phyloP scores from a whole-genome alignment of 2,113 vertebrate species.

The Genyomyrus donnyi region DNA sequence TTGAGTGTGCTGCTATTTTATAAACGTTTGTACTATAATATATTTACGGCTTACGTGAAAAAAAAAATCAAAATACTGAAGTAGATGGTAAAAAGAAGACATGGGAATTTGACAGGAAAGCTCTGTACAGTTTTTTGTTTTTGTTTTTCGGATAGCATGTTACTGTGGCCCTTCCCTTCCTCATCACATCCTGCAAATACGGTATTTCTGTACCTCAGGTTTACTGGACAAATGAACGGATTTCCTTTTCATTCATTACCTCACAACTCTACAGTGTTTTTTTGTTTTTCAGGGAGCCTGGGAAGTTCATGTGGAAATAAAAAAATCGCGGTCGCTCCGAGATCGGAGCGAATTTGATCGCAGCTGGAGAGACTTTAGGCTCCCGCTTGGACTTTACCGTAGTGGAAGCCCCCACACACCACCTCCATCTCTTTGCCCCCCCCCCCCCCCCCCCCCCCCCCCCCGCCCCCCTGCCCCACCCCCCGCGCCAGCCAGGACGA shows the following conservation, averaged over 20 bases:
- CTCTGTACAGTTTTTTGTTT: slow-evolving; percentile 67
- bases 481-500: too few species aligned
- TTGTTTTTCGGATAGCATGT: slow-evolving; percentile 63
- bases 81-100: slow-evolving; percentile 84
- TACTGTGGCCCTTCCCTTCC: slow-evolving; percentile 56
- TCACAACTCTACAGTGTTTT: slow-evolving; percentile 70
- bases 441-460: not conserved
- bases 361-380: slow-evolving; percentile 47
- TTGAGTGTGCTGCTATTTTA: slow-evolving; percentile 99
- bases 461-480: not conserved
- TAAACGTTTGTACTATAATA: slow-evolving; percentile 99
- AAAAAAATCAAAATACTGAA: slow-evolving; percentile 85
- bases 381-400: slow-evolving; percentile 62
- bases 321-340: slow-evolving; percentile 17
- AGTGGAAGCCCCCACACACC: slow-evolving; percentile 46
- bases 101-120: slow-evolving; percentile 92
- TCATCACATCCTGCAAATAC: slow-evolving; percentile 77
- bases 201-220: slow-evolving; percentile 91
- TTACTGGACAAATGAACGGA: slow-evolving; percentile 77
- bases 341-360: not conserved
- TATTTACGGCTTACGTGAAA: slow-evolving; percentile 87
- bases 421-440: not conserved
- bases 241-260: slow-evolving; percentile 72
- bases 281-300: slow-evolving; percentile 58
- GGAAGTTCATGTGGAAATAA: slow-evolving; percentile 27